Evolutionary conservation across 2,888 invertebrate genomes (phyloP).

Genomic region (Cancer borealis): DNA sequence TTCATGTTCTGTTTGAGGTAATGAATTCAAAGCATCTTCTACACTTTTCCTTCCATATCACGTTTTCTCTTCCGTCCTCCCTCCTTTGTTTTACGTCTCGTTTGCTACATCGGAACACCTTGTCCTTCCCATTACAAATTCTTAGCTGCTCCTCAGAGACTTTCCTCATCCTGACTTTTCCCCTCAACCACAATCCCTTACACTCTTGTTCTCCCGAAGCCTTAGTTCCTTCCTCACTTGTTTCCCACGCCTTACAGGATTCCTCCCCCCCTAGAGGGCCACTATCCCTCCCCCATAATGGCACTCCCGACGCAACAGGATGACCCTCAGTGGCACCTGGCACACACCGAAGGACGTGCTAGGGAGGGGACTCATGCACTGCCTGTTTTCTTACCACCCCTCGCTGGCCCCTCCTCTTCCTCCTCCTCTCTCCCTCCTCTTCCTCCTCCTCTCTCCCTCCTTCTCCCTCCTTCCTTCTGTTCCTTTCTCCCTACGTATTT

Average conservation of each 20-base stretch:
- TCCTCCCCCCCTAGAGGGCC: background rate
- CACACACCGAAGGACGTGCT: background rate
- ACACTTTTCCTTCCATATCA: background rate
- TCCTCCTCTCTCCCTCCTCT: background rate
- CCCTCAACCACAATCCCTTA: conserved; percentile 18
- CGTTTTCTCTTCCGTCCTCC: background rate
- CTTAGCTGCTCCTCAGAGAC: background rate
- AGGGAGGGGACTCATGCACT: background rate
- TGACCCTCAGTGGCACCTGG: background rate
- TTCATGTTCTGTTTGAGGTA: background rate
- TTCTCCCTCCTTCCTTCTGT: background rate
- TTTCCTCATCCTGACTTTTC: background rate
- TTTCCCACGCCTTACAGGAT: background rate
- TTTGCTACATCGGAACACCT: too few relatives aligned
- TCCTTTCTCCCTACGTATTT: background rate
- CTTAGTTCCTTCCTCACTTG: background rate
- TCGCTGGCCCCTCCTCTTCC: background rate
- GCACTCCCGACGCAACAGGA: background rate
- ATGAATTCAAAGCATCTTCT: background rate
- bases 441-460: background rate
- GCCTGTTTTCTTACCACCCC: background rate
- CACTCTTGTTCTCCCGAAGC: background rate
- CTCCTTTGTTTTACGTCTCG: background rate
- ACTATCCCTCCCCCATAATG: background rate
- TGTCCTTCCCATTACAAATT: background rate